Base-by-base conservation (phyloP, 1,140 invertebrate species). In the Drosophila chauvacae region DNA sequence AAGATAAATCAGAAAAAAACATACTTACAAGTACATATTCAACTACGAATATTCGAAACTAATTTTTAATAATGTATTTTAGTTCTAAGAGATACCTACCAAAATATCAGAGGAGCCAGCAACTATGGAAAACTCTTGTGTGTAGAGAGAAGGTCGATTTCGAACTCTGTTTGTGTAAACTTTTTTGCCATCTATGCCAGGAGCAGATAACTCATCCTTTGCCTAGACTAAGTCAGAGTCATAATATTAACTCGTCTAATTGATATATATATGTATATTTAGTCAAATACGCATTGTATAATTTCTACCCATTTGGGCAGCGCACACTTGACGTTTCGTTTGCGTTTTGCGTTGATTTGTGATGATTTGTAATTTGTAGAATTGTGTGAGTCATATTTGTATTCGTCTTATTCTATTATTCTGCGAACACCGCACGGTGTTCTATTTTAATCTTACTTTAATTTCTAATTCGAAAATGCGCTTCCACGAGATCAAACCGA, bases 151-250 rank as follows among this genome's bases (percentile, higher is more conserved):
- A 55, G 50, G 13, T 77, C 41, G 53, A 48, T 56, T 64, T 63
- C 62, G 41, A 33, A 71, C 48, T 63, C 56, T 63, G 50, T 71
- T 77, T 60, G 48, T 59, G 55, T 69, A 50, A 79, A 62, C 68
- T 72, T 76, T 85, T 85, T 90, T 88, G 85, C 85, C 85, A 88
- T 88, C 60, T 81, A 84, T 77, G 83, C 83, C 75, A 87, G 81
- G 77, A 86, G 79, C 83, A 82, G 50, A 75, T 60, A 71, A 51
- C 41, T 72, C 75, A 76, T 61, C 53, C 69, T 87, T 86, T 83
- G 79, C 62, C 51, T 88, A 84, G 77, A 63, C 77, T 88, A 90
- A 88, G 84, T 85, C 81, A 79, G 76, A 88, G 85, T 90, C 85
- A 88, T 88, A 90, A 79, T 88, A 65, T 83, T 80, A 83, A 75